phyloP scores from a whole-genome alignment of 2,797 vertebrate genomes.

The Heliangelus exortis region DNA sequence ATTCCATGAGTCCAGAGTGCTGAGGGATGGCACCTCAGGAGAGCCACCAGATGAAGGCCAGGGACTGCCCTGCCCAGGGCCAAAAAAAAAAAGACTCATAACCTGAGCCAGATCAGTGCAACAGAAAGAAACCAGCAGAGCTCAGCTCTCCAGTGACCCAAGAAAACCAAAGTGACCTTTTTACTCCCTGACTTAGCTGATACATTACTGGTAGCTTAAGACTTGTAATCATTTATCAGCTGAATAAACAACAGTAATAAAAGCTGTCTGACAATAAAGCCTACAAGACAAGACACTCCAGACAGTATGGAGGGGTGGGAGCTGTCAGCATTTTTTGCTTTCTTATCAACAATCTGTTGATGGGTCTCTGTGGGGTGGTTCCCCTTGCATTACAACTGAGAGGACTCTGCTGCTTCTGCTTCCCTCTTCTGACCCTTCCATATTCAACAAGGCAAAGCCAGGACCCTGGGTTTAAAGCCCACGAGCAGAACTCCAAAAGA shows the following conservation, averaged over 20 bases:
- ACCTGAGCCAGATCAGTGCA: not conserved
- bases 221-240: not conserved
- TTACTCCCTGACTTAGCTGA: not conserved
- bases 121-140: not conserved
- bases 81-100: not conserved
- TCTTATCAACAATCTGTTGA: not conserved
- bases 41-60: not conserved
- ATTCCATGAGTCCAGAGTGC: not conserved
- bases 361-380: not conserved
- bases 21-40: not conserved
- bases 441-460: not conserved
- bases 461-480: not conserved
- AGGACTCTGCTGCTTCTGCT: not conserved
- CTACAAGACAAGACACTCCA: not conserved
- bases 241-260: not conserved
- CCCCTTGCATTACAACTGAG: not conserved
- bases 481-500: not conserved
- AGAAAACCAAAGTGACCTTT: not conserved
- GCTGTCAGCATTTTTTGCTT: not conserved
- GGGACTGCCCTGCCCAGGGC: fast-evolving
- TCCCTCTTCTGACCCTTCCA: not conserved
- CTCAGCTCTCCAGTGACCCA: not conserved
- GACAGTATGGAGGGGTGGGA: not conserved
- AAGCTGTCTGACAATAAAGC: not conserved
- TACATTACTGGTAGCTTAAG: not conserved